These are phyloP conservation scores for Nymphicus hollandicus DNA, from an alignment of 2,113 vertebrate species.

Conservation along the genomic window DNA sequence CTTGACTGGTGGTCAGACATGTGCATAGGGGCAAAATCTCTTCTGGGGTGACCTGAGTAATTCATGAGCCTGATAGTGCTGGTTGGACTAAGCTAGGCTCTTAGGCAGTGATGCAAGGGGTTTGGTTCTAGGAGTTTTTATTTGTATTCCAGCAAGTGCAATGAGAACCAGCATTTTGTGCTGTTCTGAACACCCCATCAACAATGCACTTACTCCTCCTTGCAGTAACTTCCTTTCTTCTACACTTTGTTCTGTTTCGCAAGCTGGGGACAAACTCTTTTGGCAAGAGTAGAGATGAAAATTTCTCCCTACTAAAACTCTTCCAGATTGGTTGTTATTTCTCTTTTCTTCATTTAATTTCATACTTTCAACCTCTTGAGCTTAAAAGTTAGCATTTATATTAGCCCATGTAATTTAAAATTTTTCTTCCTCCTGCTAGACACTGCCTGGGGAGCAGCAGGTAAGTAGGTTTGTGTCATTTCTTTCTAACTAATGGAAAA, in stretches of 20 bases:
- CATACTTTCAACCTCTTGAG: background rate
- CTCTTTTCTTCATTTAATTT: background rate
- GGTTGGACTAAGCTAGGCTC: background rate
- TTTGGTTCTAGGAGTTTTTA: background rate
- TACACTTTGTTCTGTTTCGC: background rate
- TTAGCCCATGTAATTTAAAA: background rate
- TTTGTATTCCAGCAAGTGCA: background rate
- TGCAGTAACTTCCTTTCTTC: background rate
- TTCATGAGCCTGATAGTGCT: background rate
- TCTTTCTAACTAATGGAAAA: background rate
- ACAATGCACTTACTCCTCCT: background rate
- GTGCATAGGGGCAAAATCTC: background rate
- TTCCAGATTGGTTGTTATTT: background rate
- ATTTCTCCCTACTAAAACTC: background rate
- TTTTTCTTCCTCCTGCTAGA: background rate
- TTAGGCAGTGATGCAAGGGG: too few species aligned
- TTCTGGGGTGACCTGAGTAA: background rate
- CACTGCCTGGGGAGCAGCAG: background rate
- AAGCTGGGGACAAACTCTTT: background rate
- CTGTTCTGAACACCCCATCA: background rate
- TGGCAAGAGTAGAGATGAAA: background rate
- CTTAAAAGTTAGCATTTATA: background rate
- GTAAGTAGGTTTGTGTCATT: background rate
- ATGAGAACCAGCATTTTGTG: background rate
- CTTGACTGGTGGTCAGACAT: background rate